These are phyloP conservation scores for Chrysolina oricalcia DNA, from an alignment of 2,888 invertebrate species.

Conservation along the genomic window DNA sequence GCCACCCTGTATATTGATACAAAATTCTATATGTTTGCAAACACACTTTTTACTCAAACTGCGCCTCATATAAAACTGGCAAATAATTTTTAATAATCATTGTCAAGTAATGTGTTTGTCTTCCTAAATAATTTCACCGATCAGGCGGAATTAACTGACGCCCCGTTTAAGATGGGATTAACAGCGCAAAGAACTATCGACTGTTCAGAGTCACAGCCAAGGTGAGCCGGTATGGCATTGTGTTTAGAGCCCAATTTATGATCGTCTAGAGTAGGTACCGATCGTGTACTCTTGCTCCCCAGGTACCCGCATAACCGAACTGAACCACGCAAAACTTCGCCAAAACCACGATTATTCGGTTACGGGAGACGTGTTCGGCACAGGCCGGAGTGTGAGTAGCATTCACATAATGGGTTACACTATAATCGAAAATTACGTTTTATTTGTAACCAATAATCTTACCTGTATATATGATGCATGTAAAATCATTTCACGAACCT, in stretches of 20 bases:
- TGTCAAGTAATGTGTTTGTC: too few species aligned
- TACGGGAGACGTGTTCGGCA: not conserved
- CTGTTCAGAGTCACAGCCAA: constrained; percentile 56
- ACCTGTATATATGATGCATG: too few species aligned
- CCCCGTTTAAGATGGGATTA: constrained; percentile 24
- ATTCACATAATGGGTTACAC: too few species aligned
- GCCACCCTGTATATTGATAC: too few species aligned
- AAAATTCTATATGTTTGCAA: too few species aligned
- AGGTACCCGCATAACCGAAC: constrained; percentile 50
- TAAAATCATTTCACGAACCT: too few species aligned
- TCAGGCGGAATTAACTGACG: constrained; percentile 32
- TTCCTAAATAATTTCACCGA: not conserved
- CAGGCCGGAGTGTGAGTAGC: constrained; percentile 39
- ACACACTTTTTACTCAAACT: too few species aligned
- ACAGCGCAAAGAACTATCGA: constrained; percentile 54
- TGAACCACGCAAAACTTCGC: constrained; percentile 40
- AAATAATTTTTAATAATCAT: too few species aligned
- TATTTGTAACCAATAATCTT: too few species aligned
- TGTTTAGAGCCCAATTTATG: constrained; percentile 62
- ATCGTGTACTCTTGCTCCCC: constrained; percentile 49
- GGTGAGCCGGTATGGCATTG: constrained; percentile 60
- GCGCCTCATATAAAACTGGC: not conserved
- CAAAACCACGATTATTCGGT: constrained; percentile 41
- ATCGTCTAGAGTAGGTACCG: constrained; percentile 57
- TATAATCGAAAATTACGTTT: too few species aligned